These are phyloP conservation scores for Ambastaia sidthimunki DNA, from an alignment of 2,797 vertebrate species.

Conservation along the genomic window DNA sequence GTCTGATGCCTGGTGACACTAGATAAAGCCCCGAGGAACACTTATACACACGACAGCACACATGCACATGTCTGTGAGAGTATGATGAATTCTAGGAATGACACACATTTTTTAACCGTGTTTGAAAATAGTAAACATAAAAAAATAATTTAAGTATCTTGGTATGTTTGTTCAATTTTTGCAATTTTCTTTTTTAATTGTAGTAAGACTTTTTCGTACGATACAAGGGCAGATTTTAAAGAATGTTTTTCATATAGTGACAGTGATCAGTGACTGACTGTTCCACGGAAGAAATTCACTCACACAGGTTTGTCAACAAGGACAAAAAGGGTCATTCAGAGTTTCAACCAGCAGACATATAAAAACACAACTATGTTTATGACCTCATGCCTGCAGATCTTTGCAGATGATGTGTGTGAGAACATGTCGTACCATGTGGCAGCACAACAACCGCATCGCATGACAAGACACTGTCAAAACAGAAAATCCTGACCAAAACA, in stretches of 20 bases:
- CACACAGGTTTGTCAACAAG: too few relatives aligned
- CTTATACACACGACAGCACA: conserved; percentile 44
- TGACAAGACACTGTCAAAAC: conserved; percentile 1
- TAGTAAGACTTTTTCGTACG: too few relatives aligned
- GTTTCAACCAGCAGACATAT: not conserved
- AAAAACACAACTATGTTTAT: not conserved
- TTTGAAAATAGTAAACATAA: not conserved
- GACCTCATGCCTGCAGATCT: not conserved
- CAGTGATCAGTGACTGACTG: too few relatives aligned
- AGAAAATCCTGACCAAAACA: not conserved
- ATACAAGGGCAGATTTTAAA: too few relatives aligned
- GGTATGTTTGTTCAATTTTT: not conserved
- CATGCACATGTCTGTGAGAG: conserved; percentile 22
- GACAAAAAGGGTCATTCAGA: not conserved
- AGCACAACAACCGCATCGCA: not conserved
- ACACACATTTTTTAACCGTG: not conserved
- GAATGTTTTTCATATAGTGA: too few relatives aligned
- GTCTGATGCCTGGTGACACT: conserved; percentile 60
- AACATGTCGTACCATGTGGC: not conserved
- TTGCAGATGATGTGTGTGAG: not conserved
- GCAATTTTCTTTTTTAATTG: too few relatives aligned
- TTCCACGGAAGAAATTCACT: too few relatives aligned
- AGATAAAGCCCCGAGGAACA: conserved; percentile 57
- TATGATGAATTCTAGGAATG: not conserved
- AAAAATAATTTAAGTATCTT: not conserved